Base-by-base conservation (phyloP, 1,140 invertebrate species). In the Armadillidium nasatum region DNA sequence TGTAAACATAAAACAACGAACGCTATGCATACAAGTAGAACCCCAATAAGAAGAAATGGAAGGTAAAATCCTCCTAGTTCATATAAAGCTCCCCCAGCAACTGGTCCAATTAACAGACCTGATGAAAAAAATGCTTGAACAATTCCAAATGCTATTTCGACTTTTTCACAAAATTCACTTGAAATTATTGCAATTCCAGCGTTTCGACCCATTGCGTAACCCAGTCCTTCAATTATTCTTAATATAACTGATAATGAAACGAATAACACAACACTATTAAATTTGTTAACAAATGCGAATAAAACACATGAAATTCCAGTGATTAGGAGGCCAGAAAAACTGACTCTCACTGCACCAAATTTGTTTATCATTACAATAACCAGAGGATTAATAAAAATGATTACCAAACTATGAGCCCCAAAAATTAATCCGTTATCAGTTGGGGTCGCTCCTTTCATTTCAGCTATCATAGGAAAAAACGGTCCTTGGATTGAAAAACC, bases 1-100 rank as follows among this genome's bases (percentile, higher is more conserved):
- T 0, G 91, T 90, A 0, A 90, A 90, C 80, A 80, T 19, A 83
- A 76, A 44, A 83, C 75, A 13, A 75, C 76, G 44, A 78, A 45
- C 19, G 79, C 73, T 23, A 82, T 82, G 7, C 76, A 23, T 46
- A 81, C 76, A 54, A 83, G 82, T 50, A 83, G 71, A 23, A 45
- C 69, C 4, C 83, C 83, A 80, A 84, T 82, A 44, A 83, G 75
- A 10, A 83, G 66, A 71, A 84, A 84, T 21, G 83, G 83, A 45
- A 83, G 45, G 71, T 81, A 82, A 77, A 82, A 84, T n/a, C 83
- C 83, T 44, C 83, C 83, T 44, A 79, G 69, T 79, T 83, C 80
- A 19, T 83, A 81, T 71, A 84, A 71, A 10, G 80, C 81, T 21
- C 83, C 83, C 19, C 83, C 83, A 11, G 83, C 71, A 19, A 79